A percentile compares a stretch with the other conserved stretches of the same genome.
phyloP scores from a whole-genome alignment of 2,888 invertebrate genomes.

The Pherbina coryleti region DNA sequence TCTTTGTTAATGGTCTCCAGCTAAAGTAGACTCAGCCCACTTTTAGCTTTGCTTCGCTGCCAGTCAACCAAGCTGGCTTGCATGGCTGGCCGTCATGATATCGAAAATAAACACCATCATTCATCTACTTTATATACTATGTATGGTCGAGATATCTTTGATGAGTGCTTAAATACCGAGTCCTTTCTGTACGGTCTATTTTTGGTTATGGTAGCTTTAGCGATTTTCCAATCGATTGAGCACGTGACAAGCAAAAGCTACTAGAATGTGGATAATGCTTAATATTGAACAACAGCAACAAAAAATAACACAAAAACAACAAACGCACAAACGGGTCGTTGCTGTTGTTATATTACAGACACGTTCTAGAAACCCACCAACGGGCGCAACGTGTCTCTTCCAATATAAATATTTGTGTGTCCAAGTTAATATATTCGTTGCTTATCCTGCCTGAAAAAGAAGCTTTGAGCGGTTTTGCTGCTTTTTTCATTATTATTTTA shows the following conservation, averaged over 20 bases:
- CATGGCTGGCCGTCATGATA: no score
- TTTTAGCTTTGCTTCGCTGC: no score
- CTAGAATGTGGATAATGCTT: constrained; percentile 22
- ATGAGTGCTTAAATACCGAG: constrained; percentile 4
- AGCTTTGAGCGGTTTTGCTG: background rate
- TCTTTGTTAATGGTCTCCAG: no score
- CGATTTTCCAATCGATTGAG: constrained; percentile 52
- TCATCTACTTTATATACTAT: no score
- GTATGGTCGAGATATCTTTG: background rate
- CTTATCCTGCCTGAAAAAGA: background rate
- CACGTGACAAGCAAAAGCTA: constrained; percentile 42
- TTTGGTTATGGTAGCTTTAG: constrained; percentile 8
- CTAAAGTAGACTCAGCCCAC: no score
- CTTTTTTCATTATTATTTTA: background rate
- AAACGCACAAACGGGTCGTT: no score
- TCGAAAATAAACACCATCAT: no score
- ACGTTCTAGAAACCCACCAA: background rate
- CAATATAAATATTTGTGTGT: background rate
- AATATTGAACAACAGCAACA: constrained; percentile 1
- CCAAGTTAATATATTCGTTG: background rate
- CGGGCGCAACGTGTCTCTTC: background rate
- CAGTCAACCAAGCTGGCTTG: no score
- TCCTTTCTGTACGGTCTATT: constrained; percentile 14
- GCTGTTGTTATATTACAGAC: no score
- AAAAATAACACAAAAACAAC: background rate